Percentiles rank a stretch among this genome's conserved stretches.
These are phyloP conservation scores for Catharus minimus DNA, from an alignment of 2,113 vertebrate genomes.

Conservation along the genomic window DNA sequence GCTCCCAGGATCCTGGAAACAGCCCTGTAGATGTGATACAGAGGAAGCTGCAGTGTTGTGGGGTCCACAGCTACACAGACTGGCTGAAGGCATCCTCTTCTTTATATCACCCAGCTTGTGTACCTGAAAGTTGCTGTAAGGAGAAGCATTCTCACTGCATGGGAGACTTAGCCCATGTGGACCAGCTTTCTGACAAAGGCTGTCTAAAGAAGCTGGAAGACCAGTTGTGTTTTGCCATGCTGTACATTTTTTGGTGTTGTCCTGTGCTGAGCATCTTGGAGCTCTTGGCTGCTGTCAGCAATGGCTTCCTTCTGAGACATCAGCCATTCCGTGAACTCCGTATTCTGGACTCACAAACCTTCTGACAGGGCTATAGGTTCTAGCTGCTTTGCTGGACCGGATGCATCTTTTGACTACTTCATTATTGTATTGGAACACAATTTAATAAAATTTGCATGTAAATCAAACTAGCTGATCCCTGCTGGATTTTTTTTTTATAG, in stretches of 20 bases:
- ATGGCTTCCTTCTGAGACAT: conserved; percentile 30
- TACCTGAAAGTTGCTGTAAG: conserved; percentile 46
- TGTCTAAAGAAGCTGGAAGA: conserved; percentile 28
- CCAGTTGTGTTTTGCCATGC: neutral
- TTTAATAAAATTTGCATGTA: neutral
- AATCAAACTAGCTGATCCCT: neutral
- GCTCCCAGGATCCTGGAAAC: neutral
- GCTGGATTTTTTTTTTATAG: neutral
- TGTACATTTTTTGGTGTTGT: neutral
- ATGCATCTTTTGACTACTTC: neutral
- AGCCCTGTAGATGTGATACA: neutral
- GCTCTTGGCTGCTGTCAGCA: conserved; percentile 13
- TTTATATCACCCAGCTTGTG: neutral
- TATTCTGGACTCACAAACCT: conserved; percentile 21
- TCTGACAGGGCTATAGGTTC: neutral
- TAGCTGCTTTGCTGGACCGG: neutral
- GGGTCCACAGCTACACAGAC: conserved; percentile 21
- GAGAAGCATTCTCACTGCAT: neutral
- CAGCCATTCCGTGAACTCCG: neutral
- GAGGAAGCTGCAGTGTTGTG: conserved; percentile 32
- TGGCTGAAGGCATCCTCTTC: neutral
- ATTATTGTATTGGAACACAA: neutral
- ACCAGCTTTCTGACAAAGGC: conserved; percentile 17
- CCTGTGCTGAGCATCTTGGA: neutral
- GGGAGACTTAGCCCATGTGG: neutral